A percentile compares a stretch with the other conserved stretches of the same genome.
These are phyloP conservation scores for Pachyrhynchus sulphureomaculatus DNA, from an alignment of 1,140 invertebrate genomes.

Conservation along the genomic window DNA sequence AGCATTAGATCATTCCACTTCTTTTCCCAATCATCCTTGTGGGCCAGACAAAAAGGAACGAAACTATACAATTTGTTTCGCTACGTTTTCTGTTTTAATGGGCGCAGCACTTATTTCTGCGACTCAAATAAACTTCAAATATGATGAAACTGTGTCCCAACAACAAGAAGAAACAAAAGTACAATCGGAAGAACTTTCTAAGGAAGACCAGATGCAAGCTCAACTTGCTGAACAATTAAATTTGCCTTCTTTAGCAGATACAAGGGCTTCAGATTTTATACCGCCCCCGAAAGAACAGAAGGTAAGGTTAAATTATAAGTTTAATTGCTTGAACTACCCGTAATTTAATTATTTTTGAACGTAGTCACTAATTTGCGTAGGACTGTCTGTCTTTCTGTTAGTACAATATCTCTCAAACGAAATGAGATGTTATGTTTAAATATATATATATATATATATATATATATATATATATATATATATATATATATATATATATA, in stretches of 20 bases:
- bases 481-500: no score
- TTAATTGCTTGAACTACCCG: neutral
- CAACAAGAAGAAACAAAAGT: constrained; percentile 50
- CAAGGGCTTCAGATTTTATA: constrained; percentile 54
- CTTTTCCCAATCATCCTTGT: constrained; percentile 88
- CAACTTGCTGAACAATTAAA: constrained; percentile 79
- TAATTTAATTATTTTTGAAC: no score
- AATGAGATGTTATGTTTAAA: no score
- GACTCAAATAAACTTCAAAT: constrained; percentile 82
- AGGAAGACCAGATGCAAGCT: constrained; percentile 76
- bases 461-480: no score
- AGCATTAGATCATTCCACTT: constrained; percentile 94
- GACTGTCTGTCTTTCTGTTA: neutral
- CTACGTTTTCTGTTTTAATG: constrained; percentile 97
- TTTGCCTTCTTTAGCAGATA: constrained; percentile 71
- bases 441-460: no score
- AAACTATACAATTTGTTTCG: constrained; percentile 98
- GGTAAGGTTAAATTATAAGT: constrained; percentile 44
- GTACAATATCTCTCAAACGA: neutral
- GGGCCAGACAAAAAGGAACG: constrained; percentile 85
- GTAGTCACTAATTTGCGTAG: neutral
- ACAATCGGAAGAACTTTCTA: constrained; percentile 48
- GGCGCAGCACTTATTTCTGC: constrained; percentile 90
- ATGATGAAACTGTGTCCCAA: constrained; percentile 54
- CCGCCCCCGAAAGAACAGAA: constrained; percentile 59